Conservation (phyloP, 2,888 invertebrate species). For the Gari tellinella region DNA sequence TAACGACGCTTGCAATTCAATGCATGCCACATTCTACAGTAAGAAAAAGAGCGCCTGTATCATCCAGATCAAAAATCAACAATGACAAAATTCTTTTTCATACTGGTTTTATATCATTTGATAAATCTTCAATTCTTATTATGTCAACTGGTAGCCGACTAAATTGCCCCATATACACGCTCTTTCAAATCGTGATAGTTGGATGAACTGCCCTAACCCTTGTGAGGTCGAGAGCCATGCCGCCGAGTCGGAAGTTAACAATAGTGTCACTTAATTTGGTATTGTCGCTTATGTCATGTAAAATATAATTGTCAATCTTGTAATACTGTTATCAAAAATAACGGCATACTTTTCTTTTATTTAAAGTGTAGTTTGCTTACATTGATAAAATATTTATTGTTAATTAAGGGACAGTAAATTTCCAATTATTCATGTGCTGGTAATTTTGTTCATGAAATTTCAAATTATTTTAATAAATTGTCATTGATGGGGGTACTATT, state of each 20-base stretch:
- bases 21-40: constrained; percentile 1
- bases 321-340: too few relatives aligned
- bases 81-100: neutral
- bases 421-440: too few relatives aligned
- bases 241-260: constrained; percentile 16
- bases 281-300: neutral
- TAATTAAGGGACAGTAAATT: too few relatives aligned
- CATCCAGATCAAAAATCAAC: constrained; percentile 25
- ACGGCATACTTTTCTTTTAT: too few relatives aligned
- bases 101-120: neutral
- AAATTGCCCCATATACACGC: neutral
- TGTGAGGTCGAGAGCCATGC: neutral
- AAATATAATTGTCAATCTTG: too few relatives aligned
- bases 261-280: constrained; percentile 27
- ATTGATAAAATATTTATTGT: neutral
- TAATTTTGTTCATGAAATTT: too few relatives aligned
- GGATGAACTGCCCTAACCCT: constrained; percentile 28
- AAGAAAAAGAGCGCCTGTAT: constrained; percentile 10
- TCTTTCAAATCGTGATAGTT: constrained; percentile 6
- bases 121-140: neutral
- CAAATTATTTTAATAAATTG: too few relatives aligned
- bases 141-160: neutral
- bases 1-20: constrained; percentile 6
- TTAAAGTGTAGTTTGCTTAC: neutral
- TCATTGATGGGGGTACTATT: too few relatives aligned